Conservation (phyloP, 2,113 vertebrate genomes). For the Chroicocephalus ridibundus region DNA sequence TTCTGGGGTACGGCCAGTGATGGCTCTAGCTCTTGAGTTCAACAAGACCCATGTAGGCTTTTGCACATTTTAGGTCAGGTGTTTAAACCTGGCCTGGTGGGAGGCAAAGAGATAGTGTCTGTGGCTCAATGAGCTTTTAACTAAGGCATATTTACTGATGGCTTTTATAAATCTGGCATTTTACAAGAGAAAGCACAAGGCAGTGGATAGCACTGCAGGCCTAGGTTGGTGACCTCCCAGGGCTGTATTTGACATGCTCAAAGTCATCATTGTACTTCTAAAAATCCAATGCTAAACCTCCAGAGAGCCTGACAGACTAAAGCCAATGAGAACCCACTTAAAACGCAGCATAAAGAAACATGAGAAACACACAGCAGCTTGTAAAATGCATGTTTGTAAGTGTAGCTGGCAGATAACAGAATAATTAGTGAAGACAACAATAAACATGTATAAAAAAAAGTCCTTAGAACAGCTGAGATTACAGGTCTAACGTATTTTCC, state of each 20-base stretch:
- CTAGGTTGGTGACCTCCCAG: not conserved
- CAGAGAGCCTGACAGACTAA: not conserved
- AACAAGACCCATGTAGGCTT: rapidly evolving
- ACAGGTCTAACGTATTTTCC: conserved; percentile 6
- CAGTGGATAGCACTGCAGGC: not conserved
- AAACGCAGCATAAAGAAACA: not conserved
- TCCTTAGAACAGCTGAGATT: not conserved
- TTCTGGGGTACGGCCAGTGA: rapidly evolving
- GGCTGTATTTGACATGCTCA: not conserved
- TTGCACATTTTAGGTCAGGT: not conserved
- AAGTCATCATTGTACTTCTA: not conserved
- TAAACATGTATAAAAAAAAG: not conserved
- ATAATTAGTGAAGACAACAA: not conserved
- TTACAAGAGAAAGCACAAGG: not conserved
- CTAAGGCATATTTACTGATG: not conserved
- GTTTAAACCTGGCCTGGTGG: not conserved
- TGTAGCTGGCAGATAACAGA: not conserved
- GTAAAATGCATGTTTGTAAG: not conserved
- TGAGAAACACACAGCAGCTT: not conserved
- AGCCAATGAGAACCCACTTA: not conserved
- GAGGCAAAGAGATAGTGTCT: not conserved
- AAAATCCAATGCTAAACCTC: not conserved
- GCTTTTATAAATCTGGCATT: not conserved
- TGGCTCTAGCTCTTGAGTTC: not conserved
- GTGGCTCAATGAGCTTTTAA: not conserved